Evolutionary conservation across 1,140 invertebrate genomes (phyloP).

Genomic region (Atopsyche davidsoni): DNA sequence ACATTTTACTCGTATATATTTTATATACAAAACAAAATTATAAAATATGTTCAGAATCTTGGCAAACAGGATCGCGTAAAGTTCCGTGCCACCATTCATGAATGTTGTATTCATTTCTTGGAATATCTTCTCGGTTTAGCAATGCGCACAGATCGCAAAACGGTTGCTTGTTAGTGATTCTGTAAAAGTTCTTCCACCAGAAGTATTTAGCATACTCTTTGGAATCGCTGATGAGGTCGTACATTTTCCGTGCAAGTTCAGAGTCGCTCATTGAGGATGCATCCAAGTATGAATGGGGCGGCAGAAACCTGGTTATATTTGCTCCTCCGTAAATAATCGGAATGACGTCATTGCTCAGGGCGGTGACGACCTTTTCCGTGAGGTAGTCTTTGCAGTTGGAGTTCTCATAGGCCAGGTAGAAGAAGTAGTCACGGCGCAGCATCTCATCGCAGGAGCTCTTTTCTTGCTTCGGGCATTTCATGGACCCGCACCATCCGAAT

Average conservation of each 20-base stretch:
- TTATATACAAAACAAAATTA: no score
- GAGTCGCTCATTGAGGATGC: constrained; percentile 47
- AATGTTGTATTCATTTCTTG: background rate
- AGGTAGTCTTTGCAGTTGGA: constrained; percentile 49
- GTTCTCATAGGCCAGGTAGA: constrained; percentile 61
- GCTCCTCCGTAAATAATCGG: constrained; percentile 53
- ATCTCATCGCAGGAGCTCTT: constrained; percentile 38
- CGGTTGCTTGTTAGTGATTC: background rate
- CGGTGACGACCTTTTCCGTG: constrained; percentile 53
- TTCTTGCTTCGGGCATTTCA: constrained; percentile 32
- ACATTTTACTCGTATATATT: no score
- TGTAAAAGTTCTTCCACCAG: constrained; percentile 40
- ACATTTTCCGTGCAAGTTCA: constrained; percentile 49
- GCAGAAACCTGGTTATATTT: constrained; percentile 49
- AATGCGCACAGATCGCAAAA: constrained; percentile 13
- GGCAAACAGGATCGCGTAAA: no score
- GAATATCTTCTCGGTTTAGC: background rate
- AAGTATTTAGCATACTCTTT: constrained; percentile 47
- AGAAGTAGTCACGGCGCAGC: constrained; percentile 50
- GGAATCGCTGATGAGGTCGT: constrained; percentile 39
- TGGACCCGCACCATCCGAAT: constrained; percentile 54
- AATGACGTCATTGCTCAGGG: constrained; percentile 38
- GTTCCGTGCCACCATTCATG: constrained; percentile 12
- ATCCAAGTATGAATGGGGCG: constrained; percentile 53
- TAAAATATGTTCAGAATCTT: no score